Evolutionary conservation across 1,140 invertebrate genomes (phyloP).

Genomic region (Sogatella furcifera): DNA sequence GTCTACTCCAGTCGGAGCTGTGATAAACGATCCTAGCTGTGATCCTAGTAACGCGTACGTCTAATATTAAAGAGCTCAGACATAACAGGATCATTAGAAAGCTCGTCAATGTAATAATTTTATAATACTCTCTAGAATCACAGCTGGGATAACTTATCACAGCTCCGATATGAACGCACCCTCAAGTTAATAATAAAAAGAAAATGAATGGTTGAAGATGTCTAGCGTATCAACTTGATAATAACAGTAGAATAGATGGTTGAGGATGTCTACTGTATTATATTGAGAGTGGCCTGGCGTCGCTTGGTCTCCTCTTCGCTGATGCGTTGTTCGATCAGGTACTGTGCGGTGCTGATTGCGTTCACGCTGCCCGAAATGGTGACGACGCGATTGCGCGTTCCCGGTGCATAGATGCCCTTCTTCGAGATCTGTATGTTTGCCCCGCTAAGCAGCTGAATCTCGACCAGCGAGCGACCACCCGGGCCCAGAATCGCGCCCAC

Average conservation of each 20-base stretch:
- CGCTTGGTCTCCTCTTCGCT: constrained; percentile 90
- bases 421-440: constrained; percentile 98
- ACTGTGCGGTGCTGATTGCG: constrained; percentile 82
- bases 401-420: constrained; percentile 93
- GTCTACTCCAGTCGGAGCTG: no score
- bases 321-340: constrained; percentile 91
- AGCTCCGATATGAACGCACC: no score
- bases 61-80: no score
- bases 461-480: constrained; percentile 90
- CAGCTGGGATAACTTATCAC: no score
- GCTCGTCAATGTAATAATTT: no score
- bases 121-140: no score
- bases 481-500: constrained; percentile 92
- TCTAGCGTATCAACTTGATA: no score
- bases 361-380: constrained; percentile 82
- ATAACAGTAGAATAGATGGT: not conserved
- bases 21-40: no score
- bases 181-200: no score
- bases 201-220: not conserved
- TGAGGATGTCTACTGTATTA: constrained; percentile 17
- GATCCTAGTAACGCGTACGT: no score
- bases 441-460: constrained; percentile 92
- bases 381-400: constrained; percentile 93
- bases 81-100: no score
- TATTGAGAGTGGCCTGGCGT: constrained; percentile 51